Evolutionary conservation across 2,888 invertebrate genomes (phyloP).

Genomic region (Schizotus pectinicornis): DNA sequence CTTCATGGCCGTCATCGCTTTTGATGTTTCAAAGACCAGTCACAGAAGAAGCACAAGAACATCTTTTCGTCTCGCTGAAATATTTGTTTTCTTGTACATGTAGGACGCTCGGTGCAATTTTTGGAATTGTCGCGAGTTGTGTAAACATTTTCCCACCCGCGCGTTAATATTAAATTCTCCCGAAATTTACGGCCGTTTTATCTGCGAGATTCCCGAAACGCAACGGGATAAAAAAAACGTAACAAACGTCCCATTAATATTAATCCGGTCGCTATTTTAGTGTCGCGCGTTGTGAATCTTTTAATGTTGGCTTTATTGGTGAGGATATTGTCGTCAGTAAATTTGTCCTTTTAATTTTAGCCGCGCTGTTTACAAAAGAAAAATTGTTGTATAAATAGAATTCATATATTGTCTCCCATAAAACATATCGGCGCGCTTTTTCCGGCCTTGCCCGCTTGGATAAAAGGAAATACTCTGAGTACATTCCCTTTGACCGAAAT

Average conservation of each 20-base stretch:
- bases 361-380: constrained; percentile 37
- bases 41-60: background rate
- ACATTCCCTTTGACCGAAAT: constrained; percentile 1
- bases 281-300: constrained; percentile 38
- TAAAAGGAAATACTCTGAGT: constrained; percentile 8
- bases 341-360: constrained; percentile 40
- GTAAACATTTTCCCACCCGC: constrained; percentile 2
- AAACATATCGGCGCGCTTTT: constrained; percentile 10
- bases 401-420: constrained; percentile 24
- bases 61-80: background rate
- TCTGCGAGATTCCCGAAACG: constrained; percentile 3
- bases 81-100: constrained; percentile 1
- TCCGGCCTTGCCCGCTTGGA: background rate
- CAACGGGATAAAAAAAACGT: constrained; percentile 11
- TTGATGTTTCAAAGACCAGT: constrained; percentile 19
- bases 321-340: constrained; percentile 40
- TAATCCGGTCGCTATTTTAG: constrained; percentile 35
- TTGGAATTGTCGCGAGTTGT: background rate
- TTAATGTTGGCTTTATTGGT: constrained; percentile 38
- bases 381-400: constrained; percentile 25
- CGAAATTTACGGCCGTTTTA: constrained; percentile 2
- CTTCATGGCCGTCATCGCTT: constrained; percentile 18
- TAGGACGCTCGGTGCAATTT: constrained; percentile 4
- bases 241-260: constrained; percentile 24
- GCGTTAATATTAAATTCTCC: constrained; percentile 15